phyloP scores from a whole-genome alignment of 2,888 invertebrate species.

The Elysia crispata region DNA sequence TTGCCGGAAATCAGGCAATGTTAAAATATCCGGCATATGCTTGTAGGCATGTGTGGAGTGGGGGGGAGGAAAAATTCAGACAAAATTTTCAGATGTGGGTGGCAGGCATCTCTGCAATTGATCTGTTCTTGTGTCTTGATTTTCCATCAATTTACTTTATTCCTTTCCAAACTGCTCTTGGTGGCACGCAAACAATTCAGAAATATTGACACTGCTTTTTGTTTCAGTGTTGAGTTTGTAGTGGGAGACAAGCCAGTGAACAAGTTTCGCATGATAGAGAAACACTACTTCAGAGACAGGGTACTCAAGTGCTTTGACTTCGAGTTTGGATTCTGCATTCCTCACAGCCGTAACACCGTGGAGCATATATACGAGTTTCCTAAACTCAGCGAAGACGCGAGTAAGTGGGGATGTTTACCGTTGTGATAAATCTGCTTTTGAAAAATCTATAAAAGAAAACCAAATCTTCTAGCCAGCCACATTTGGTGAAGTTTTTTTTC shows the following conservation, averaged over 20 bases:
- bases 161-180: not conserved
- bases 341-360: slow-evolving; percentile 96
- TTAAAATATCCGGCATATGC: too few species aligned
- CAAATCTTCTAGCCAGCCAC: too few species aligned
- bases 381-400: slow-evolving; percentile 88
- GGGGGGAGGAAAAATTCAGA: too few species aligned
- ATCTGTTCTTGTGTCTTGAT: not conserved
- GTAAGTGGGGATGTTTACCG: slow-evolving; percentile 81
- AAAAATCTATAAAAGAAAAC: too few species aligned
- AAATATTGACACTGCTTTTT: not conserved
- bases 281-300: slow-evolving; percentile 95
- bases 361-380: slow-evolving; percentile 99
- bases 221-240: slow-evolving; percentile 92
- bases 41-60: too few species aligned
- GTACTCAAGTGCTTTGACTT: slow-evolving; percentile 98
- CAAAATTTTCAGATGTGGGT: too few species aligned
- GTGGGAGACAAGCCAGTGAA: slow-evolving; percentile 93
- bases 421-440: slow-evolving; percentile 15
- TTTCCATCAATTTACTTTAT: not conserved
- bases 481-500: too few species aligned
- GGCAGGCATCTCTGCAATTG: too few species aligned
- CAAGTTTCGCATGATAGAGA: slow-evolving; percentile 98
- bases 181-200: not conserved
- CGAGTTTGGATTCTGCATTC: slow-evolving; percentile 99
- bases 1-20: too few species aligned